Percentiles rank a stretch among this genome's conserved stretches.
Conservation (phyloP, 2,113 vertebrate species). For the Sylvilagus bachmani region DNA sequence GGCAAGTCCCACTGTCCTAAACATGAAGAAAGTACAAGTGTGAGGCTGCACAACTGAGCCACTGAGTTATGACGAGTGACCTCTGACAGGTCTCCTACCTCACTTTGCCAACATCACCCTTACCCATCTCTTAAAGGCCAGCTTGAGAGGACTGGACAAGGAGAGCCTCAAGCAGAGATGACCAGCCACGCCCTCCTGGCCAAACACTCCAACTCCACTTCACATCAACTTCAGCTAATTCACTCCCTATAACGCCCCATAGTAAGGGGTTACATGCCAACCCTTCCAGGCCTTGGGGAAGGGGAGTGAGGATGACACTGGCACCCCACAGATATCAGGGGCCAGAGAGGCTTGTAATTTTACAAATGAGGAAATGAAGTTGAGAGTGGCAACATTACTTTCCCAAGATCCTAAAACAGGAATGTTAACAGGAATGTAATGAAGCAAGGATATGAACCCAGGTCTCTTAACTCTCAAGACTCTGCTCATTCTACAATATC, state of each 20-base stretch:
- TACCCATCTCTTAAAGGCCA: not conserved
- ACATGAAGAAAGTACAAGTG: slow-evolving; percentile 6
- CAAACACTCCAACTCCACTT: not conserved
- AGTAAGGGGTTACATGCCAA: not conserved
- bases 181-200: not conserved
- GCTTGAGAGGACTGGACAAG: not conserved
- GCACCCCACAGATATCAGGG: not conserved
- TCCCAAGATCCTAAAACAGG: slow-evolving; percentile 22
- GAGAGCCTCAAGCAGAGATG: not conserved
- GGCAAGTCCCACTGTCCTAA: not conserved
- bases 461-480: slow-evolving; percentile 2
- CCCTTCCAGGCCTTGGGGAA: not conserved
- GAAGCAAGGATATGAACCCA: not conserved
- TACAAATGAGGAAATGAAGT: not conserved
- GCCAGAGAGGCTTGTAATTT: not conserved
- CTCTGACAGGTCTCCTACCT: not conserved
- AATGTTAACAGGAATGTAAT: slow-evolving; percentile 21
- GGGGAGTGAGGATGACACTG: not conserved
- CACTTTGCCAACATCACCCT: not conserved
- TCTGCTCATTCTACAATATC: not conserved
- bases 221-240: slow-evolving; percentile 1
- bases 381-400: not conserved
- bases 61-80: not conserved
- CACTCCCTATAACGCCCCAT: not conserved
- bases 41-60: slow-evolving; percentile 1